These are phyloP conservation scores for Pelvicachromis taeniatus DNA, from an alignment of 2,113 vertebrate species.

Conservation along the genomic window DNA sequence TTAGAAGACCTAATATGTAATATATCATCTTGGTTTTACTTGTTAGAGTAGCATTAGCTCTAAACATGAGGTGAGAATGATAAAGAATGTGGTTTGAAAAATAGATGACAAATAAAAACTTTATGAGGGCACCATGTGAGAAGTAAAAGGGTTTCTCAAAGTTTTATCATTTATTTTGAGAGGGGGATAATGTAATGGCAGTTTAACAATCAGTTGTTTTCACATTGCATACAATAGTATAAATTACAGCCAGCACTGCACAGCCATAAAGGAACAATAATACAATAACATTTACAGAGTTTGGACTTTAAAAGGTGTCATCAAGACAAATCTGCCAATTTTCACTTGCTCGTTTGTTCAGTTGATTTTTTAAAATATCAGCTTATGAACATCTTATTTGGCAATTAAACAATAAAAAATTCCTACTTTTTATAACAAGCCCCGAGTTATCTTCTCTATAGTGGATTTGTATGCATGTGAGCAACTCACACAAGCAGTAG, in stretches of 20 bases:
- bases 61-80: not conserved
- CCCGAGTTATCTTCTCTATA: not conserved
- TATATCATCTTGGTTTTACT: not conserved
- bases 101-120: not conserved
- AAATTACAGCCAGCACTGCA: not conserved
- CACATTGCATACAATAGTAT: not conserved
- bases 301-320: not conserved
- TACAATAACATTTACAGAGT: not conserved
- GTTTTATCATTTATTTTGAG: not conserved
- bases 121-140: not conserved
- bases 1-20: not conserved
- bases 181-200: too few species aligned
- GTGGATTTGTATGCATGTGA: not conserved
- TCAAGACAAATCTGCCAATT: not conserved
- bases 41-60: not conserved
- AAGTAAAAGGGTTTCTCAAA: not conserved
- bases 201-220: not conserved
- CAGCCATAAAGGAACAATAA: not conserved
- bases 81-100: not conserved
- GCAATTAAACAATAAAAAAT: not conserved
- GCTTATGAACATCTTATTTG: not conserved
- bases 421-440: not conserved
- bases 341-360: not conserved
- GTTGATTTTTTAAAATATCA: not conserved
- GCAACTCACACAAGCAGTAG: conserved; percentile 89